Evolutionary conservation across 2,888 invertebrate genomes (phyloP).

Genomic region (Molorchus minor): DNA sequence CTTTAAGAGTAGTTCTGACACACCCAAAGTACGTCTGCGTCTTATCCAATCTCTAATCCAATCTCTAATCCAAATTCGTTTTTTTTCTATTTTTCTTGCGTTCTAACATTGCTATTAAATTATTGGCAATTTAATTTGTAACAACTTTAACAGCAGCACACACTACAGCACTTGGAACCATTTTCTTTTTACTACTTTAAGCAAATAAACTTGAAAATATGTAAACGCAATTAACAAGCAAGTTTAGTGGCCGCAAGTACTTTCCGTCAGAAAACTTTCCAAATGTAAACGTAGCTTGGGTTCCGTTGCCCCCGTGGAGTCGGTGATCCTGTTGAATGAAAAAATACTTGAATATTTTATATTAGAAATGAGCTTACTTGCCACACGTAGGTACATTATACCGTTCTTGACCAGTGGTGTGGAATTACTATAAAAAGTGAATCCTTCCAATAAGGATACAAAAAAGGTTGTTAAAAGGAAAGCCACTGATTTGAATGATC

Average conservation of each 20-base stretch:
- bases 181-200: conserved; percentile 7
- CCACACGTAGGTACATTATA: too few relatives aligned
- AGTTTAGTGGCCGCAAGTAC: too few relatives aligned
- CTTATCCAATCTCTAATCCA: conserved; percentile 20
- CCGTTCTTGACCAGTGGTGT: too few relatives aligned
- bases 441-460: too few relatives aligned
- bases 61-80: not conserved
- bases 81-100: conserved; percentile 20
- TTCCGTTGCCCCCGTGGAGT: too few relatives aligned
- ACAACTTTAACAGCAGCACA: conserved; percentile 22
- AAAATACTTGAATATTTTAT: too few relatives aligned
- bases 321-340: too few relatives aligned
- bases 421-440: too few relatives aligned
- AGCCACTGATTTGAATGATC: too few relatives aligned
- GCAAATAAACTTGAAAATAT: not conserved
- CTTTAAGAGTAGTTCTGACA: conserved; percentile 20
- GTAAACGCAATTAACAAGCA: not conserved
- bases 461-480: too few relatives aligned
- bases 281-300: not conserved
- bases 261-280: too few relatives aligned
- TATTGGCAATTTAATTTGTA: conserved; percentile 15
- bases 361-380: too few relatives aligned
- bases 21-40: conserved; percentile 18
- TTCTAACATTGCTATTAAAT: conserved; percentile 14
- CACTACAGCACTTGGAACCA: conserved; percentile 21